Percentiles rank a stretch among this genome's conserved stretches.
Conservation (phyloP, 2,113 vertebrate genomes). For the Orthonyx spaldingii region DNA sequence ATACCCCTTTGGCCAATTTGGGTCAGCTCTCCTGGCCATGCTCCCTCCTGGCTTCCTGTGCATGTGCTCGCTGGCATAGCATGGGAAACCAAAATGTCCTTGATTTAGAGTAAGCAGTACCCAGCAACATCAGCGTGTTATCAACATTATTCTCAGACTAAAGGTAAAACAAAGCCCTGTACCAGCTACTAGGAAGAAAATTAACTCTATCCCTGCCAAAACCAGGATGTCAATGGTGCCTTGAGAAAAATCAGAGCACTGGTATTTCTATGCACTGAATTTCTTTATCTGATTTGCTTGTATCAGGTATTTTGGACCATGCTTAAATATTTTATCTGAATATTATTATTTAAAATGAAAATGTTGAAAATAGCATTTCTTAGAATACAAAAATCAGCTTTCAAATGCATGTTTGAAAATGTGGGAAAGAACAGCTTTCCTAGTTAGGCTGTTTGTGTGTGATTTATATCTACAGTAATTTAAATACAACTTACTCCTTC, state of each 20-base stretch:
- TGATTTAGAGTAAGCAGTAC: not conserved
- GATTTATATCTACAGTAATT: not conserved
- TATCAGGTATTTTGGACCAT: not conserved
- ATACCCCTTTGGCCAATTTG: not conserved
- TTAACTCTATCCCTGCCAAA: not conserved
- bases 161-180: not conserved
- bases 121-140: not conserved
- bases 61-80: accelerated
- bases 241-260: not conserved
- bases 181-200: not conserved
- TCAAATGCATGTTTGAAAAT: not conserved
- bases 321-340: not conserved
- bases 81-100: not conserved
- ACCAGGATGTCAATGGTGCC: not conserved
- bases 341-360: not conserved
- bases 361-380: not conserved
- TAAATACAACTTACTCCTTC: not conserved
- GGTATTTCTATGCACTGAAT: not conserved
- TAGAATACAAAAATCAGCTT: not conserved
- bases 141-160: not conserved
- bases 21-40: not conserved
- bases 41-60: not conserved
- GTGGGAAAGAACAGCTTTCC: not conserved
- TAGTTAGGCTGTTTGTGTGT: not conserved
- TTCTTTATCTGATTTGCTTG: not conserved